Conservation (phyloP, 2,113 vertebrate species). For the Pelecanus crispus region DNA sequence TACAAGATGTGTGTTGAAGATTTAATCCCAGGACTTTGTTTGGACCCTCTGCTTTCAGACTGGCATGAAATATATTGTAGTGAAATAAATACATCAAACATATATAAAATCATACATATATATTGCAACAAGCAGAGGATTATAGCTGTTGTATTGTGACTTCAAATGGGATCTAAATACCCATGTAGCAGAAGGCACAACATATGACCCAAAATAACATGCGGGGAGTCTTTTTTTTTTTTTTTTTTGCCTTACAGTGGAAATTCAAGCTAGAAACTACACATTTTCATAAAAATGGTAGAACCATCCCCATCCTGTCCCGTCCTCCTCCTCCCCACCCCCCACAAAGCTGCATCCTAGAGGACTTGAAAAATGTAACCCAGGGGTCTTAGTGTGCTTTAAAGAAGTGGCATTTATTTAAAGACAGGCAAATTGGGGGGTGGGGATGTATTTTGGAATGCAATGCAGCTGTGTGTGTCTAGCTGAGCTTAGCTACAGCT, state of each 20-base stretch:
- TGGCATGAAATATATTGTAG: background rate
- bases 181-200: background rate
- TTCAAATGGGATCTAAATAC: background rate
- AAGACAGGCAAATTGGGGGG: background rate
- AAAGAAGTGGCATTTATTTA: background rate
- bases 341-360: background rate
- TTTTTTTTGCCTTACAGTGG: background rate
- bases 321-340: no score
- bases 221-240: background rate
- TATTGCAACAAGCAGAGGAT: background rate
- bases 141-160: background rate
- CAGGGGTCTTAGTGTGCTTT: background rate
- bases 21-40: background rate
- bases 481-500: background rate
- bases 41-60: background rate
- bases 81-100: background rate
- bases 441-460: background rate
- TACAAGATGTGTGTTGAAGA: background rate
- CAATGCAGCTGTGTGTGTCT: background rate
- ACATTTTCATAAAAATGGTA: background rate
- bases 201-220: background rate
- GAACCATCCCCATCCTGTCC: background rate
- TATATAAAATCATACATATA: background rate
- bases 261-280: background rate
- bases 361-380: background rate